These are phyloP conservation scores for Cylas formicarius DNA, from an alignment of 1,140 invertebrate genomes.

Conservation along the genomic window DNA sequence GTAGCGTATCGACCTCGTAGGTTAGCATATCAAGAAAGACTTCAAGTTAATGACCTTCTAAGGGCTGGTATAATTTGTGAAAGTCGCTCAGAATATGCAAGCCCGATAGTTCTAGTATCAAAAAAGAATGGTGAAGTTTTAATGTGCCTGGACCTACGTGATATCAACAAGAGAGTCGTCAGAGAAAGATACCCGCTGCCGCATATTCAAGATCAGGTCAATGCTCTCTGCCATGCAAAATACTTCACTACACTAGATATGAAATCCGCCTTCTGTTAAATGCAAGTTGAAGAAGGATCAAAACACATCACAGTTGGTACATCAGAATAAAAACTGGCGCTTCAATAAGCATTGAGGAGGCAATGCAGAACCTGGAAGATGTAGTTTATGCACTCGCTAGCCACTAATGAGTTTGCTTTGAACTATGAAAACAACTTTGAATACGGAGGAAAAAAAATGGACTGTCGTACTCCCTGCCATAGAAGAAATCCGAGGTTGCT, in stretches of 20 bases:
- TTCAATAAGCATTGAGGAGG: no score
- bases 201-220: conserved; percentile 26
- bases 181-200: conserved; percentile 32
- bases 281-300: conserved; percentile 18
- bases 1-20: conserved; percentile 16
- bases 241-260: conserved; percentile 26
- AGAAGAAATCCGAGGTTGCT: no score
- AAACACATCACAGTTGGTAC: conserved; percentile 35
- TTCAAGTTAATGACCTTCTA: conserved; percentile 31
- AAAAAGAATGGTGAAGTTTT: conserved; percentile 44
- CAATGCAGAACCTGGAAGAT: no score
- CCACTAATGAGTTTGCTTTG: no score
- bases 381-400: no score
- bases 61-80: conserved; percentile 41
- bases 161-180: conserved; percentile 41
- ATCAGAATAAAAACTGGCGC: no score
- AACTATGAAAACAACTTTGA: no score
- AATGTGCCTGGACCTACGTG: conserved; percentile 45
- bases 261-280: conserved; percentile 23
- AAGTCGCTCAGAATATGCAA: conserved; percentile 37
- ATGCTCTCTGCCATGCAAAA: conserved; percentile 18
- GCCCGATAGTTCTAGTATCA: conserved; percentile 41
- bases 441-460: no score
- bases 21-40: conserved; percentile 17
- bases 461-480: no score